These are phyloP conservation scores for Aquatica leii DNA, from an alignment of 2,888 invertebrate species.

Conservation along the genomic window DNA sequence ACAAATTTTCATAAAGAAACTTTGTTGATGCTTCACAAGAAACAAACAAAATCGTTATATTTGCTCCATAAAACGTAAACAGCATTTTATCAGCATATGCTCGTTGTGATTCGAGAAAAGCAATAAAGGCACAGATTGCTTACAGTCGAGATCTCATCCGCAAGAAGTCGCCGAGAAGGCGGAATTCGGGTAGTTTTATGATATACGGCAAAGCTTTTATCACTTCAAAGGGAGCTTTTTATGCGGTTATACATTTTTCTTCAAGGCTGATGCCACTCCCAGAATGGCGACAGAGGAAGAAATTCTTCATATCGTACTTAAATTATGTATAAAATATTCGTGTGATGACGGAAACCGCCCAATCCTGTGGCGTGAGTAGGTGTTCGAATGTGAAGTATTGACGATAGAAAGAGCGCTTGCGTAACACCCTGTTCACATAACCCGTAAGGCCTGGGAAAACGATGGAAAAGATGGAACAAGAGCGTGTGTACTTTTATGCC, in stretches of 20 bases:
- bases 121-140: conserved; percentile 51
- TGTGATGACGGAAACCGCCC: conserved; percentile 51
- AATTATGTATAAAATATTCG: conserved; percentile 48
- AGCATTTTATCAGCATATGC: conserved; percentile 54
- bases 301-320: conserved; percentile 44
- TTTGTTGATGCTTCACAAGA: background rate
- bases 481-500: conserved; percentile 58
- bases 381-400: conserved; percentile 61
- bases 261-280: conserved; percentile 41
- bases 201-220: conserved; percentile 45
- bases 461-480: conserved; percentile 46
- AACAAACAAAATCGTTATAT: conserved; percentile 51
- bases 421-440: conserved; percentile 55
- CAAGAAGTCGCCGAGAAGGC: conserved; percentile 46
- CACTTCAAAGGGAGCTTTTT: conserved; percentile 44
- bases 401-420: conserved; percentile 57
- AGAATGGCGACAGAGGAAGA: conserved; percentile 41
- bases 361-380: conserved; percentile 57
- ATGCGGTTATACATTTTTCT: conserved; percentile 34
- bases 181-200: conserved; percentile 46
- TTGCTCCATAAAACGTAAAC: conserved; percentile 54
- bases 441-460: conserved; percentile 43
- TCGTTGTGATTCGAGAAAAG: conserved; percentile 43
- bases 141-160: conserved; percentile 48
- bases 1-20: too few relatives aligned